Conservation (phyloP, 1,140 invertebrate species). For the Holcopasites calliopsidis region DNA sequence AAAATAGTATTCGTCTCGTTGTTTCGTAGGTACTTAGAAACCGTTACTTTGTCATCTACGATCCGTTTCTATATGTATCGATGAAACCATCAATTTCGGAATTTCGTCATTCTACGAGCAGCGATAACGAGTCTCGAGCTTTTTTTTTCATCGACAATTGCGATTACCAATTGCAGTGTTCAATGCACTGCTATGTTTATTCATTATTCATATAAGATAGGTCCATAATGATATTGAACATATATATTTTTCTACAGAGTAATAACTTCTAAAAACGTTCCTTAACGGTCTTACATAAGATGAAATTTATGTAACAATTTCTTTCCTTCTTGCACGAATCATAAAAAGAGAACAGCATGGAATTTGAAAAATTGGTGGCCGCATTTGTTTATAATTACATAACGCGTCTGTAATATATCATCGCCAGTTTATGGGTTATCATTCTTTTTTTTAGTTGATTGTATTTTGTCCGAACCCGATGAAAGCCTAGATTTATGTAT, state of each 20-base stretch:
- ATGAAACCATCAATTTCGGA: not conserved
- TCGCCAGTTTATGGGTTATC: not conserved
- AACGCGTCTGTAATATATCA: not conserved
- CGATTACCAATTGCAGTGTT: not conserved
- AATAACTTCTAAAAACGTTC: no score
- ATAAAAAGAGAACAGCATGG: not conserved
- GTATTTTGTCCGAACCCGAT: not conserved
- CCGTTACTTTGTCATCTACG: not conserved
- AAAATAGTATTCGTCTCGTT: not conserved
- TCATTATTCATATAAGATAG: no score
- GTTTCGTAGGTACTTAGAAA: not conserved
- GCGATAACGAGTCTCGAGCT: not conserved
- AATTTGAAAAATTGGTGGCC: not conserved
- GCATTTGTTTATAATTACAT: not conserved
- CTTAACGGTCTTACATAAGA: no score
- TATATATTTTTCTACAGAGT: no score
- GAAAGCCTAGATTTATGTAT: not conserved
- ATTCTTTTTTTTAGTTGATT: conserved; percentile 11
- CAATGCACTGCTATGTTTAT: not conserved
- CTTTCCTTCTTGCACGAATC: not conserved
- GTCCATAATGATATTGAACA: no score
- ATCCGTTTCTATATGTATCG: not conserved
- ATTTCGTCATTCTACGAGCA: not conserved
- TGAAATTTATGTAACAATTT: no score
- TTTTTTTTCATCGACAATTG: not conserved